Evolutionary conservation across 2,888 invertebrate species (phyloP).

Genomic region (Tiphia femorata): DNA sequence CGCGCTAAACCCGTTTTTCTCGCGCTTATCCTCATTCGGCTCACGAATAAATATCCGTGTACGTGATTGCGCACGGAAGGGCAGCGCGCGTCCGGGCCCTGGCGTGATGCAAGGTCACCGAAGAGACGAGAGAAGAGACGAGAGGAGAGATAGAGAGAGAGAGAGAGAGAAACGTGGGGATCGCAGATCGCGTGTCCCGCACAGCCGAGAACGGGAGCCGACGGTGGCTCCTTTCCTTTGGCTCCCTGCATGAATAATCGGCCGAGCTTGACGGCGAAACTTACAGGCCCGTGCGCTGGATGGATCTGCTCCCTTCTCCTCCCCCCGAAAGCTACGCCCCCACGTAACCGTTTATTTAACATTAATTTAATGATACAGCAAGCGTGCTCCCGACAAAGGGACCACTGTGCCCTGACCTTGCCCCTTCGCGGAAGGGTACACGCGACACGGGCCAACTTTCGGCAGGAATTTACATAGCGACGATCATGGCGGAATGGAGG

Average conservation of each 20-base stretch:
- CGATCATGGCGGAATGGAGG: too few relatives aligned
- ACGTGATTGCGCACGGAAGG: too few relatives aligned
- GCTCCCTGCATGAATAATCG: constrained; percentile 64
- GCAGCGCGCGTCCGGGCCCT: constrained; percentile 17
- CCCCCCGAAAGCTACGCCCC: constrained; percentile 53
- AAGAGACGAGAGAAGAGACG: constrained; percentile 6
- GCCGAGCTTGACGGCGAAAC: constrained; percentile 41
- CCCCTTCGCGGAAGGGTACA: constrained; percentile 48
- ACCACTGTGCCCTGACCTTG: constrained; percentile 22
- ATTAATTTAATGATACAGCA: constrained; percentile 61
- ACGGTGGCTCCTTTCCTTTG: constrained; percentile 56
- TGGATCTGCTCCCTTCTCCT: constrained; percentile 23
- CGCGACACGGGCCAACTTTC: constrained; percentile 27
- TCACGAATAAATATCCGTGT: too few relatives aligned
- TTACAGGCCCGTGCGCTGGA: constrained; percentile 20
- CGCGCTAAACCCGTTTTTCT: too few relatives aligned
- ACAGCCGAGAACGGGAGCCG: constrained; percentile 58
- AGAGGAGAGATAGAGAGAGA: constrained; percentile 11
- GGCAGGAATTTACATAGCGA: background rate
- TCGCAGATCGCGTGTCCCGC: constrained; percentile 64
- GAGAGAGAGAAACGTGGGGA: constrained; percentile 20
- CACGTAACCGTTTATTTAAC: constrained; percentile 61
- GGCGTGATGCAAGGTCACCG: constrained; percentile 64
- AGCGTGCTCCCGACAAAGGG: constrained; percentile 25
- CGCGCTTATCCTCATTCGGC: too few relatives aligned